Percentiles rank a stretch among this genome's conserved stretches.
Evolutionary conservation across 2,888 invertebrate species (phyloP).

Genomic region (Sphaerophoria taeniata): DNA sequence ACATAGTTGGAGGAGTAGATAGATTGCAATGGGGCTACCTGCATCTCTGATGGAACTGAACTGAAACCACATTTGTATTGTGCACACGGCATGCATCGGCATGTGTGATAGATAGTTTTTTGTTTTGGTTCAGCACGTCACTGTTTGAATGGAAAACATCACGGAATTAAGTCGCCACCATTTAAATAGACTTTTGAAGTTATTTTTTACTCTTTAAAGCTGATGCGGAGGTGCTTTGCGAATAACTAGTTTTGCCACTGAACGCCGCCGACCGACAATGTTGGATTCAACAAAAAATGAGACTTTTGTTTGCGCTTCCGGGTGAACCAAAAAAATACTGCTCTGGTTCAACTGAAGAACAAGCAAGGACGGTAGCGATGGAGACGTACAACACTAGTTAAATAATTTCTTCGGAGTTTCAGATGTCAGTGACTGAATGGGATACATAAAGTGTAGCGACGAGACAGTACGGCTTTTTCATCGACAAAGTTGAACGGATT

Average conservation of each 20-base stretch:
- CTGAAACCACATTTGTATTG: conserved; percentile 40
- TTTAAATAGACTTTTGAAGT: conserved; percentile 66
- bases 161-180: conserved; percentile 66
- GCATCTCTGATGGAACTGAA: conserved; percentile 14
- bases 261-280: background rate
- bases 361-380: conserved; percentile 12
- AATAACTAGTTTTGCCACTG: background rate
- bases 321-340: conserved; percentile 63
- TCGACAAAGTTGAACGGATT: too few species aligned
- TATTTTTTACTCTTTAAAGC: conserved; percentile 35
- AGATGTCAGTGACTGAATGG: conserved; percentile 59
- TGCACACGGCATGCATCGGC: background rate
- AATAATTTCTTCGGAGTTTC: conserved; percentile 54
- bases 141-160: conserved; percentile 55
- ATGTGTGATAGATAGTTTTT: conserved; percentile 47
- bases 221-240: conserved; percentile 36
- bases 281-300: background rate
- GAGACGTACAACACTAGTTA: conserved; percentile 24
- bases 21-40: conserved; percentile 4
- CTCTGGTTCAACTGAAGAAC: conserved; percentile 34
- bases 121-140: conserved; percentile 28
- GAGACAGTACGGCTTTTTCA: conserved; percentile 26
- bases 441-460: background rate
- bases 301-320: conserved; percentile 63
- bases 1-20: background rate